Evolutionary conservation across 2,888 invertebrate genomes (phyloP).

Genomic region (Macrophya alboannulata): DNA sequence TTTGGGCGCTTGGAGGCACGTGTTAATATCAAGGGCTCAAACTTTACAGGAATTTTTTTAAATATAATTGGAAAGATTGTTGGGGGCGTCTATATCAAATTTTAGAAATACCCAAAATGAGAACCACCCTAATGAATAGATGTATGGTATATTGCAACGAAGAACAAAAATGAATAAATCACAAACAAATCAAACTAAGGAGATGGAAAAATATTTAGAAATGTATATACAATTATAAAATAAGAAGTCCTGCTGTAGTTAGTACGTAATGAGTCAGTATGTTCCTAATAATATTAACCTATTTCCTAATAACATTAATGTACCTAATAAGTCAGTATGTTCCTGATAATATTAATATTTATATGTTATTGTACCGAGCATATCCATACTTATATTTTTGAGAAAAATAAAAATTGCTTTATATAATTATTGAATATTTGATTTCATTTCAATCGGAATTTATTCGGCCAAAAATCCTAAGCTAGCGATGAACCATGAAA

Average conservation of each 20-base stretch:
- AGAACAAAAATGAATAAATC: conserved; percentile 1
- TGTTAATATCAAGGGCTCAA: too few relatives aligned
- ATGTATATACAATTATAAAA: neutral
- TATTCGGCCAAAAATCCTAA: conserved; percentile 14
- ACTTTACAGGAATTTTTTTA: too few relatives aligned
- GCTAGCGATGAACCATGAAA: neutral
- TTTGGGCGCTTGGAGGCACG: too few relatives aligned
- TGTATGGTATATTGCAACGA: neutral
- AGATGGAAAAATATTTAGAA: neutral
- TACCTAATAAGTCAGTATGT: neutral
- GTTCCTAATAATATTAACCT: too few relatives aligned
- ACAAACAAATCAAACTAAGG: neutral
- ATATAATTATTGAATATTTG: conserved; percentile 23
- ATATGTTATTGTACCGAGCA: neutral
- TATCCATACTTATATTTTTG: neutral
- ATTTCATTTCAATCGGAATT: neutral
- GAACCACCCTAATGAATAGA: too few relatives aligned
- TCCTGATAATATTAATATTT: conserved; percentile 3
- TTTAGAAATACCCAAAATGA: too few relatives aligned
- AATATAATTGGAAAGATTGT: too few relatives aligned
- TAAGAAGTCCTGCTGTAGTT: neutral
- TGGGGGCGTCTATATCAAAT: too few relatives aligned
- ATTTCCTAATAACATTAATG: neutral
- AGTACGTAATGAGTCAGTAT: neutral
- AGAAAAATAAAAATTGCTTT: neutral